A percentile compares a stretch with the other conserved stretches of the same genome.
phyloP scores from a whole-genome alignment of 2,113 vertebrate species.

The Clinocottus analis region DNA sequence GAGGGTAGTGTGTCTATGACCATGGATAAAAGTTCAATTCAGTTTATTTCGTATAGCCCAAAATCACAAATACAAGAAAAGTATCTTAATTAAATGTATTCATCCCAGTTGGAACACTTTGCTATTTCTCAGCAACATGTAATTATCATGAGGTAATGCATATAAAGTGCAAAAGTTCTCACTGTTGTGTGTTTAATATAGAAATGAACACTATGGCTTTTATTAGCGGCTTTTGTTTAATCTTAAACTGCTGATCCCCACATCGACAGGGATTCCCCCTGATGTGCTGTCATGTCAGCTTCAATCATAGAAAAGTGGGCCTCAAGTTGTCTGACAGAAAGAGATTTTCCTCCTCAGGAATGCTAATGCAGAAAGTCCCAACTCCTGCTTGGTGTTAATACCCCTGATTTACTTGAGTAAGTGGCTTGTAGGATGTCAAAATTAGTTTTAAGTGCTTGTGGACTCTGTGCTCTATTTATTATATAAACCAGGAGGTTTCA shows the following conservation, averaged over 20 bases:
- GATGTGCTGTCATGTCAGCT: conserved; percentile 3
- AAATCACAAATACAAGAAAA: too few species aligned
- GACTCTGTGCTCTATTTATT: background rate
- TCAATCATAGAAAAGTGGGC: background rate
- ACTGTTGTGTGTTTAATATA: background rate
- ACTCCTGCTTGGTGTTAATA: conserved; percentile 42
- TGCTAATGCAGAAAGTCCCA: conserved; percentile 44
- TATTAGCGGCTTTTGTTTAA: background rate
- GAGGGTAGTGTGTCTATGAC: background rate
- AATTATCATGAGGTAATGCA: background rate
- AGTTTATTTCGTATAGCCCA: too few species aligned
- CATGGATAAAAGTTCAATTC: background rate
- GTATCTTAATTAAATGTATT: background rate
- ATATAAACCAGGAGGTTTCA: background rate
- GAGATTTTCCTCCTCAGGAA: conserved; percentile 44
- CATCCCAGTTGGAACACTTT: background rate
- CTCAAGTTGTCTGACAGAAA: background rate
- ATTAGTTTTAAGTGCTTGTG: conserved; percentile 15
- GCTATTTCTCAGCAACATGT: background rate
- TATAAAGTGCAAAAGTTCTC: background rate
- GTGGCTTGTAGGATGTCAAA: conserved; percentile 30
- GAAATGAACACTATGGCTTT: background rate
- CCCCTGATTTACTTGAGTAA: conserved; percentile 33
- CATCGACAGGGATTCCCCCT: background rate
- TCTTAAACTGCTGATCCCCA: background rate